A percentile compares a stretch with the other conserved stretches of the same genome.
Evolutionary conservation across 2,797 vertebrate species (phyloP).

Genomic region (Salmo trutta): DNA sequence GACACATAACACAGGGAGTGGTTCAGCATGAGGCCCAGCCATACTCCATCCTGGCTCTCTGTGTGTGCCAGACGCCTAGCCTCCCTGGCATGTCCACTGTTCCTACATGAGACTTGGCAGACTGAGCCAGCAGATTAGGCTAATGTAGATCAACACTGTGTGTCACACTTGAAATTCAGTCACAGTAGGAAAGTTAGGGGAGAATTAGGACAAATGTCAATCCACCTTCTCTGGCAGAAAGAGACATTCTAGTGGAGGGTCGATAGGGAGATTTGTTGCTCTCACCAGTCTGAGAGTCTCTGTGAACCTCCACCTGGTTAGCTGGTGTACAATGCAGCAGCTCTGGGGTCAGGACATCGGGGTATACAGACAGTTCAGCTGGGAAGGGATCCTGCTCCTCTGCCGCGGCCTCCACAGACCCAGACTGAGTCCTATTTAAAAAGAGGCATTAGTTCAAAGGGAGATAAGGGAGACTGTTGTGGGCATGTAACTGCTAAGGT

Average conservation of each 20-base stretch:
- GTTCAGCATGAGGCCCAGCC: slow-evolving; percentile 22
- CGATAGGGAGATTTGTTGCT: neutral
- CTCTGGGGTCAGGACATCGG: slow-evolving; percentile 76
- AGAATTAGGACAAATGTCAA: slow-evolving; percentile 12
- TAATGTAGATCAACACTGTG: slow-evolving; percentile 21
- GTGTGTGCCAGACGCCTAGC: neutral
- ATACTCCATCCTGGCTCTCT: slow-evolving; percentile 20
- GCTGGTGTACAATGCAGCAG: slow-evolving; percentile 78
- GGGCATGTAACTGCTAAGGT: slow-evolving; percentile 22
- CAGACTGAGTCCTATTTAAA: slow-evolving; percentile 83
- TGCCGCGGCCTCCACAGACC: slow-evolving; percentile 70
- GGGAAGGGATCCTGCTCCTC: slow-evolving; percentile 82
- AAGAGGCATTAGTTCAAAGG: slow-evolving; percentile 54
- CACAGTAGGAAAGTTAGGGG: slow-evolving; percentile 13
- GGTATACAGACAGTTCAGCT: slow-evolving; percentile 83
- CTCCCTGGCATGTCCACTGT: slow-evolving; percentile 13
- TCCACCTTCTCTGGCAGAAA: neutral
- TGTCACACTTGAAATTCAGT: slow-evolving; percentile 20
- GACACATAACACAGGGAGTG: neutral
- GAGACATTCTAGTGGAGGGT: neutral
- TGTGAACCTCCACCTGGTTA: slow-evolving; percentile 85
- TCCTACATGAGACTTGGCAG: slow-evolving; percentile 25
- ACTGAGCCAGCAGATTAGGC: slow-evolving; percentile 30
- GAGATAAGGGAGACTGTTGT: slow-evolving; percentile 46
- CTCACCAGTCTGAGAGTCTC: slow-evolving; percentile 78